Evolutionary conservation across 2,797 vertebrate genomes (phyloP).

Genomic region (Epinephelus awoara): DNA sequence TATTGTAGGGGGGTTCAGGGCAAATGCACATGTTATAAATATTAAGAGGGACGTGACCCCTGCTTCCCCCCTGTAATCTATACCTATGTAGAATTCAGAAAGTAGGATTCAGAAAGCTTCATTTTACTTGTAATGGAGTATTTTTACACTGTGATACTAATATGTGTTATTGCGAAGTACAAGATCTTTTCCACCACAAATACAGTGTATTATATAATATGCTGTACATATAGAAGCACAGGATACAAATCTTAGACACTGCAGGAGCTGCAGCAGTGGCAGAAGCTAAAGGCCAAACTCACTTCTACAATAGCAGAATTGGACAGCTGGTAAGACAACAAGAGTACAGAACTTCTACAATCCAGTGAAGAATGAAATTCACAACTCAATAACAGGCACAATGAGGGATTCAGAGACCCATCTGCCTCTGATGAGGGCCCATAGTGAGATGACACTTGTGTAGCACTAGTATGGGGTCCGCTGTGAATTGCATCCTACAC

Average conservation of each 20-base stretch:
- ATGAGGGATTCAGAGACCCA: conserved; percentile 66
- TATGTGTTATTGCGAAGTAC: background rate
- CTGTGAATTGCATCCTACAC: conserved; percentile 64
- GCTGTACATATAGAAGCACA: background rate
- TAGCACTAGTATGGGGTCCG: conserved; percentile 58
- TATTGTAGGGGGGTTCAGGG: too few relatives aligned
- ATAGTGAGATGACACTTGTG: conserved; percentile 59
- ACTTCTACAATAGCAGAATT: conserved; percentile 29
- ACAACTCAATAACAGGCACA: conserved; percentile 68
- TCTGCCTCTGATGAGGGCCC: conserved; percentile 67
- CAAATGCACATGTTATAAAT: too few relatives aligned
- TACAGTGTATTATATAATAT: background rate
- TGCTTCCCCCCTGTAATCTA: too few relatives aligned
- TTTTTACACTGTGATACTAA: background rate
- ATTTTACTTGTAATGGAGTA: background rate
- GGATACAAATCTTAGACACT: background rate
- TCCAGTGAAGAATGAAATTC: conserved; percentile 60
- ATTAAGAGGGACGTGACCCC: too few relatives aligned
- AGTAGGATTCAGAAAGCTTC: background rate
- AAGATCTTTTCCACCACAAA: background rate
- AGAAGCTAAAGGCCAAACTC: conserved; percentile 28
- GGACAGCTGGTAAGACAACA: conserved; percentile 70
- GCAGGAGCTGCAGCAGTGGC: conserved; percentile 5
- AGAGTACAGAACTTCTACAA: conserved; percentile 60
- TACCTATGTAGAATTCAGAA: too few relatives aligned